Conservation (phyloP, 2,113 vertebrate genomes). For the Coracopsis vasa region DNA sequence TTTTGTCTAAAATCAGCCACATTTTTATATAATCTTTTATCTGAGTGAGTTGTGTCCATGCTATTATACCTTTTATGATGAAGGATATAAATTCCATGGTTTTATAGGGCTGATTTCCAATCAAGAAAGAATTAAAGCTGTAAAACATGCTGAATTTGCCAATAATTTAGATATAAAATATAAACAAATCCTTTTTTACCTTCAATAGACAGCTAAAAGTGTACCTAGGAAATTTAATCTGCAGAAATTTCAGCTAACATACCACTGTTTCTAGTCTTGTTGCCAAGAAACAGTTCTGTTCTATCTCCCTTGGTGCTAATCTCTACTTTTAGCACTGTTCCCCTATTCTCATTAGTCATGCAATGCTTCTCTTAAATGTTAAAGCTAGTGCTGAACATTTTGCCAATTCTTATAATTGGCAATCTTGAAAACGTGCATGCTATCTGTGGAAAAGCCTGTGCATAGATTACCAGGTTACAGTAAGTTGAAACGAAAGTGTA, state of each 20-base stretch:
- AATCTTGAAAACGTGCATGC: neutral
- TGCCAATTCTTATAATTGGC: neutral
- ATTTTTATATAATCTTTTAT: neutral
- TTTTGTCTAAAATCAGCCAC: neutral
- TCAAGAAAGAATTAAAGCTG: neutral
- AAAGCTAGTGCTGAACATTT: slow-evolving; percentile 4
- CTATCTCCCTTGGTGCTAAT: slow-evolving; percentile 34
- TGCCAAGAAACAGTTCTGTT: slow-evolving; percentile 25
- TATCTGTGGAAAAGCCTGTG: neutral
- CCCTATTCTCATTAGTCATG: slow-evolving; percentile 39
- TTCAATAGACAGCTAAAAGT: neutral
- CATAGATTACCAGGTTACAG: neutral
- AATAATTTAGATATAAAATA: neutral
- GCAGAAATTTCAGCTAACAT: slow-evolving; percentile 1
- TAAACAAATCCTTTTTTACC: neutral
- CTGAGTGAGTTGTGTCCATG: neutral
- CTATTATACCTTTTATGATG: neutral
- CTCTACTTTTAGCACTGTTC: slow-evolving; percentile 45
- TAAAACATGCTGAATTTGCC: neutral
- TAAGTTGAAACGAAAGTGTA: neutral
- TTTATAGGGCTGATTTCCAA: neutral
- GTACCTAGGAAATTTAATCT: neutral
- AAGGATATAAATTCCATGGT: neutral
- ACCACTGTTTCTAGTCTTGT: neutral
- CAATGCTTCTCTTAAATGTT: slow-evolving; percentile 34